A percentile compares a stretch with the other conserved stretches of the same genome.
Conservation (phyloP, 2,797 vertebrate genomes). For the Rhinatrema bivittatum region DNA sequence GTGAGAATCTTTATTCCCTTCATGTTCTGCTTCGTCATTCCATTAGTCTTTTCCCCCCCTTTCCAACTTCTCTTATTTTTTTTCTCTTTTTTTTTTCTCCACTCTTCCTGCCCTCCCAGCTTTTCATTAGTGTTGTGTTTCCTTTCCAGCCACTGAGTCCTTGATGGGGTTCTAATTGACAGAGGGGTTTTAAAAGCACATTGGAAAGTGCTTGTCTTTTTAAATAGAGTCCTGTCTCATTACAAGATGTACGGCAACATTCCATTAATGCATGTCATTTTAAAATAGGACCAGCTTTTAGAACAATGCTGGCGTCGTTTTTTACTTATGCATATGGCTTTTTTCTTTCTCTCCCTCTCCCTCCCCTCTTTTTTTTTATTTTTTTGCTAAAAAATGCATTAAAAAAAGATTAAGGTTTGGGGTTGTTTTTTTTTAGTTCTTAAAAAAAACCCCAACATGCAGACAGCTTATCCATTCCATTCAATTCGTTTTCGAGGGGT, state of each 20-base stretch:
- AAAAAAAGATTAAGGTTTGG: too few relatives aligned
- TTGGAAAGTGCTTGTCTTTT: slow-evolving; percentile 56
- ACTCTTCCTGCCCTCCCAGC: background rate
- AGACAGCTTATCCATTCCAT: too few relatives aligned
- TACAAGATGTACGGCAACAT: slow-evolving; percentile 62
- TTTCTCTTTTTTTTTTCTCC: slow-evolving; percentile 4
- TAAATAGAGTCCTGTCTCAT: slow-evolving; percentile 63
- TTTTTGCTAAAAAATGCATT: too few relatives aligned
- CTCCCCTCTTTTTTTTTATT: slow-evolving; percentile 5
- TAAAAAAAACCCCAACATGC: too few relatives aligned
- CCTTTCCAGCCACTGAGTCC: slow-evolving; percentile 54
- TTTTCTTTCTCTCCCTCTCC: slow-evolving; percentile 8
- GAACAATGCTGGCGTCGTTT: slow-evolving; percentile 40
- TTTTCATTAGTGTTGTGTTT: slow-evolving; percentile 55
- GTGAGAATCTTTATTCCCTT: slow-evolving; percentile 10
- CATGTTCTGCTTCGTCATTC: slow-evolving; percentile 1
- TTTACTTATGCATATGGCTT: slow-evolving; percentile 30
- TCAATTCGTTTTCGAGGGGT: too few relatives aligned
- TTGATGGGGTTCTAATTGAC: slow-evolving; percentile 61
- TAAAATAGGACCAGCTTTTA: slow-evolving; percentile 60
- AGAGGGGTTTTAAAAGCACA: slow-evolving; percentile 61
- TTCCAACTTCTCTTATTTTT: background rate
- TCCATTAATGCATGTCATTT: slow-evolving; percentile 61
- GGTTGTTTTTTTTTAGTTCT: too few relatives aligned
- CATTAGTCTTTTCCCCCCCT: too few relatives aligned